Evolutionary conservation across 2,113 vertebrate genomes (phyloP).

Genomic region (Anarhynchus alexandrinus): DNA sequence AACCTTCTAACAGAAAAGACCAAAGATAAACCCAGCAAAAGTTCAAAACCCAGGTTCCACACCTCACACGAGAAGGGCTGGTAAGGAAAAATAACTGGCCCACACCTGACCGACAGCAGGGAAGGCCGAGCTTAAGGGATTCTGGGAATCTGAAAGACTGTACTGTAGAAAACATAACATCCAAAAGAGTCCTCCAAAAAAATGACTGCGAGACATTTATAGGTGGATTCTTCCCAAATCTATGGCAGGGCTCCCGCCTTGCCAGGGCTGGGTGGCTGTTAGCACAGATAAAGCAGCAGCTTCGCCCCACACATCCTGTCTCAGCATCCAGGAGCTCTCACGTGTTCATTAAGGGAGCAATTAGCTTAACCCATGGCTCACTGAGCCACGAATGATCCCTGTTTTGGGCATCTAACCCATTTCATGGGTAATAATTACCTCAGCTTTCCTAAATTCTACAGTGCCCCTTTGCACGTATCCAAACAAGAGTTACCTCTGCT

Average conservation of each 20-base stretch:
- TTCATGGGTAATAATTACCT: background rate
- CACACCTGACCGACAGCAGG: background rate
- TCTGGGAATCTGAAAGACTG: background rate
- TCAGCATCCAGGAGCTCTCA: background rate
- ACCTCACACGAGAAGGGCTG: background rate
- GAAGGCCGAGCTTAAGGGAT: background rate
- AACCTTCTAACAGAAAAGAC: background rate
- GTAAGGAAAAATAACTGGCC: background rate
- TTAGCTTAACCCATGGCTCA: background rate
- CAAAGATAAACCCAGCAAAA: background rate
- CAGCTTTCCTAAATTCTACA: background rate
- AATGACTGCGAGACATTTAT: accelerated
- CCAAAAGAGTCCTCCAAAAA: accelerated
- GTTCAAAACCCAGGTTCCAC: background rate
- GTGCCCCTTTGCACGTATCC: background rate
- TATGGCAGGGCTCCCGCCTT: background rate
- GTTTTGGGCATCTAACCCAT: background rate
- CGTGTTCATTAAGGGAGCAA: background rate
- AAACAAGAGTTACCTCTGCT: background rate
- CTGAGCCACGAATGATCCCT: background rate
- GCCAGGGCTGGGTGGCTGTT: accelerated
- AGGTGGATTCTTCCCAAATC: background rate
- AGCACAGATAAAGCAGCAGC: background rate
- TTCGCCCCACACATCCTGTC: accelerated
- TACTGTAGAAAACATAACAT: background rate